A percentile compares a stretch with the other conserved stretches of the same genome.
Conservation (phyloP, 2,113 vertebrate genomes). For the Tor tambroides region DNA sequence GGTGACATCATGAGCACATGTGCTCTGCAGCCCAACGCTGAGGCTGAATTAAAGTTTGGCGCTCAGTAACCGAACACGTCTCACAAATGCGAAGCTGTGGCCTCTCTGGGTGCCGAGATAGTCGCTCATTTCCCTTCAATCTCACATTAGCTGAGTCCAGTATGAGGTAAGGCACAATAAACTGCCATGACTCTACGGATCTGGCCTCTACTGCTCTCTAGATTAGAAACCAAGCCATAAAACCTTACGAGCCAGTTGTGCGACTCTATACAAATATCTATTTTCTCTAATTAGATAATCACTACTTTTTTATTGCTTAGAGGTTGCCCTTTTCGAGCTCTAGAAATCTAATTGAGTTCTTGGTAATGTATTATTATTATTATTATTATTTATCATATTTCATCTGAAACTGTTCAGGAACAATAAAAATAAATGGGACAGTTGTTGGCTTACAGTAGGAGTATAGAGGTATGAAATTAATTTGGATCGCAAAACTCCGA, state of each 20-base stretch:
- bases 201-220: neutral
- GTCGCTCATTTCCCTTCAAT: neutral
- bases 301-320: neutral
- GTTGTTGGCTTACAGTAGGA: neutral
- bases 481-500: neutral
- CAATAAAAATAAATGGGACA: neutral
- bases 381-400: neutral
- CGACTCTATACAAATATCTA: neutral
- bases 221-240: conserved; percentile 16
- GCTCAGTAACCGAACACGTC: neutral
- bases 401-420: neutral
- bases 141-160: conserved; percentile 18
- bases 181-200: neutral
- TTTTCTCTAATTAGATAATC: conserved; percentile 7
- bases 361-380: neutral
- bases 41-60: conserved; percentile 18
- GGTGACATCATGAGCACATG: conserved; percentile 37
- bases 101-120: neutral
- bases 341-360: neutral
- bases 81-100: neutral
- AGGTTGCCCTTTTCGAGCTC: neutral
- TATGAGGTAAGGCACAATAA: conserved; percentile 34
- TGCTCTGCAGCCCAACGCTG: conserved; percentile 11
- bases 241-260: neutral
- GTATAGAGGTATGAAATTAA: neutral